Base-by-base conservation (phyloP, 2,888 invertebrate genomes). In the Liodrosophila aerea region DNA sequence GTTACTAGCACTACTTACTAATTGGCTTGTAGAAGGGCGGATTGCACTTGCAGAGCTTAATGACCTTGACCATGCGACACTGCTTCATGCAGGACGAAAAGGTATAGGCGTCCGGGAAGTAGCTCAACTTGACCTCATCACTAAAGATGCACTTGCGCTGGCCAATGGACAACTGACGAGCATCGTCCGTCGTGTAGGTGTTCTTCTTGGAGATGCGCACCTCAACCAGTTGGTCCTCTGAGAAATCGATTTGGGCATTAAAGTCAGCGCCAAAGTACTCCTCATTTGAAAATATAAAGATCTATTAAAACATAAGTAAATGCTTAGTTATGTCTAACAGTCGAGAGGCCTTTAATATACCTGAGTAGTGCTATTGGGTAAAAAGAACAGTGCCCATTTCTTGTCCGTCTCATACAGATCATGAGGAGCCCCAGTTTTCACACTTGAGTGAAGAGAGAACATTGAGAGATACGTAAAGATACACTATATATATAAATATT, bases 101-200 rank as follows among this genome's bases (percentile, higher is more conserved):
- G 0, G 94, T 94, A 80, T 95, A 95, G 1, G 90, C 87, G 0
- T 92, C 92, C 0, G 92, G 92, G 45, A 89, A 90, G 31, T 84
- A 89, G 47, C 92, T 91, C 60, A 95, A 86, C 53, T 91, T 91
- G 12, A 93, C 90, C 87, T 95, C 95, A 73, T 94, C 92, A 0
- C 92, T 91, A 80, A 94, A 95, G 27, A 94, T 92, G 76, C 96
- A 96, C 49, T 93, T 92, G 7, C 96, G 90, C 87, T 95, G 95
- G 1, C 87, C 87, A 40, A 93, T 91, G 1, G 91, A 91, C 39
- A 96, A 89, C 75, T 95, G 95, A 0, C 93, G 91, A 0, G 95
- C 94, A 82, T 95, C 94, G 56, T 92, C 92, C 0, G 95, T 95
- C 0, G 95, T 95, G 86, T 95, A 95, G 0, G 95, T 95, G 85